Conservation (phyloP, 92 coral and sea anemone genomes). For the Pocillopora grandis region DNA sequence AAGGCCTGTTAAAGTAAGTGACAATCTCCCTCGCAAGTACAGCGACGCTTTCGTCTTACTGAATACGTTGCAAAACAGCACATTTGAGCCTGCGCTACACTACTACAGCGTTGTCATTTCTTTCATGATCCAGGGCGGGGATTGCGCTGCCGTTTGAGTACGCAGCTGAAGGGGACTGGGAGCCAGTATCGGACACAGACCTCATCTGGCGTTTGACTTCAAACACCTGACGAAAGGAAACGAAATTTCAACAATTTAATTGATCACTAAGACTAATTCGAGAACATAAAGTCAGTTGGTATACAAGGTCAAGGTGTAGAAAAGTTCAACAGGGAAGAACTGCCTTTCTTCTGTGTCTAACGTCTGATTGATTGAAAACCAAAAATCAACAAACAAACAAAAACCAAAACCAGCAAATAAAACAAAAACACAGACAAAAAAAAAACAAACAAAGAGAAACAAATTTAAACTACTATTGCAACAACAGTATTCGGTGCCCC, state of each 20-base stretch:
- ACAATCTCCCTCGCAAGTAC: too few species aligned
- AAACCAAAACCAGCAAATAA: too few species aligned
- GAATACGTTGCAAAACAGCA: neutral
- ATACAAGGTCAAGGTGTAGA: neutral
- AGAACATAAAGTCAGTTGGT: neutral
- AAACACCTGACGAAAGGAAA: slow-evolving; percentile 53
- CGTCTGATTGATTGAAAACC: too few species aligned
- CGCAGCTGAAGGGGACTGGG: slow-evolving; percentile 61
- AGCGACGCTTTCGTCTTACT: neutral
- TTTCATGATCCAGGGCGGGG: slow-evolving; percentile 40
- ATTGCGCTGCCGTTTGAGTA: slow-evolving; percentile 73
- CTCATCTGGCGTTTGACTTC: slow-evolving; percentile 70
- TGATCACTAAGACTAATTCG: neutral
- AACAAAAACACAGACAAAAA: too few species aligned
- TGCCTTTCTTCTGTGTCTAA: too few species aligned
- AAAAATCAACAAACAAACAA: too few species aligned
- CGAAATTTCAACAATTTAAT: neutral
- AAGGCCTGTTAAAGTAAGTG: neutral
- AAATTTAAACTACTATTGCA: too few species aligned
- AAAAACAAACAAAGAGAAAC: too few species aligned
- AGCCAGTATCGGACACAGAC: slow-evolving; percentile 55
- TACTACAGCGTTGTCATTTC: slow-evolving; percentile 43
- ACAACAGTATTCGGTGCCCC: too few species aligned
- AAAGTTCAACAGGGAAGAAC: too few species aligned
- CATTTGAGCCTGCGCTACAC: slow-evolving; percentile 37